Base-by-base conservation (phyloP, 2,797 vertebrate species). In the Poecilia picta region DNA sequence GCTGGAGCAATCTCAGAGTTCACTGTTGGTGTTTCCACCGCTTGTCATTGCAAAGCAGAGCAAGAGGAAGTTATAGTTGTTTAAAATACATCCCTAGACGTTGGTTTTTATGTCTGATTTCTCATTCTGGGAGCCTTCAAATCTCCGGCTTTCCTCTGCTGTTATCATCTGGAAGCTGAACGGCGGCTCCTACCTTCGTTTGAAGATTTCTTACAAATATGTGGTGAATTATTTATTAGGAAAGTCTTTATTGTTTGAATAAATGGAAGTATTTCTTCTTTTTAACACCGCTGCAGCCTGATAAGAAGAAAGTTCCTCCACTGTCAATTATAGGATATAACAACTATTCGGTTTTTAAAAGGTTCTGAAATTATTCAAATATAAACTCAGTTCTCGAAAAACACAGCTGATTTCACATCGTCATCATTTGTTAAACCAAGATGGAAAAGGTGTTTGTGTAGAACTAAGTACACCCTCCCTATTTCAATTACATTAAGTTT, bases 31-130 rank as follows among this genome's bases (percentile, higher is more conserved):
- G 78, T 77, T 88, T 76, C 77, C 83, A 51, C 87, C 23, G 82
- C 47, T 83, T 86, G 81, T 83, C 86, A 86, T 84, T 20, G 79
- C 78, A 85, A 79, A 51, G 81, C 89, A 86, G 80, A 74, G 85
- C 87, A 88, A 87, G 87, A 83, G 85, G 62, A 13, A 81, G 81
- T 85, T 82, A 83, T 0, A 81, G 76, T 74, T 11, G 23, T 83
- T 86, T 79, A 86, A 72, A 89, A 81, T 31, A 86, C 81, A 74
- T 83, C 77, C 43, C 74, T 31, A 2, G 15, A 84, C 55, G 81
- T 76, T 82, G 62, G 4, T 16, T 85, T 73, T 68, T 47, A 12
- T 77, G 62, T 87, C 72, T 18, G 81, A 83, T 76, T 70, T 83
- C 47, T 72, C 85, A 74, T 13, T 41, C 55, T 49, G 33, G 57